phyloP scores from a whole-genome alignment of 2,113 vertebrate species.

The Cyrtonyx montezumae region DNA sequence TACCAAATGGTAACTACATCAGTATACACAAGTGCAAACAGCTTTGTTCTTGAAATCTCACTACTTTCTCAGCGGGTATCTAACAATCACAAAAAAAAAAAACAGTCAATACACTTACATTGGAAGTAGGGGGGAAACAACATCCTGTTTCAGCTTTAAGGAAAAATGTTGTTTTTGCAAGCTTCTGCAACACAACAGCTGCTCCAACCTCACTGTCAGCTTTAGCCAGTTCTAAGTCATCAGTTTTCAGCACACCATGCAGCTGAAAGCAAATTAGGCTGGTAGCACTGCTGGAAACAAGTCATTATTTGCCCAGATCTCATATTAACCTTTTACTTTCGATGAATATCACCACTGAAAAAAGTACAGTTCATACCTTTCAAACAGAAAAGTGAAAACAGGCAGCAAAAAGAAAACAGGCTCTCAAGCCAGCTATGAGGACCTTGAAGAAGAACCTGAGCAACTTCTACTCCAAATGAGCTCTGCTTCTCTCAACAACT shows the following conservation, averaged over 20 bases:
- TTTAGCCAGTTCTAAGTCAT: constrained; percentile 51
- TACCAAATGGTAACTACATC: not conserved
- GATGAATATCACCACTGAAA: not conserved
- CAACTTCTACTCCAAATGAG: not conserved
- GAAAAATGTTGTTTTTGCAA: constrained; percentile 33
- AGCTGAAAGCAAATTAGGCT: constrained; percentile 38
- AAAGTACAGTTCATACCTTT: not conserved
- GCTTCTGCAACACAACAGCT: constrained; percentile 40
- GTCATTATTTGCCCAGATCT: constrained; percentile 10
- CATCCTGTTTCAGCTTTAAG: constrained; percentile 31
- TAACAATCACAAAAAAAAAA: not conserved
- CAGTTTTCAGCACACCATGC: constrained; percentile 50
- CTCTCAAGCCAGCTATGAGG: not conserved
- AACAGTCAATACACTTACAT: not conserved
- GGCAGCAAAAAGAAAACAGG: not conserved
- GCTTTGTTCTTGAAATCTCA: not conserved
- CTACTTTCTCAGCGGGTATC: not conserved
- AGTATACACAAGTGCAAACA: not conserved
- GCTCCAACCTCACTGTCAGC: not conserved
- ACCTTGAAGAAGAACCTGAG: not conserved
- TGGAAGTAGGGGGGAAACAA: accelerated
- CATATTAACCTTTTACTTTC: constrained; percentile 44
- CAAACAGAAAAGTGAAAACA: not conserved
- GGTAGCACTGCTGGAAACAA: constrained; percentile 16
- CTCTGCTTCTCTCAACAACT: not conserved